Evolutionary conservation across 2,113 vertebrate species (phyloP), one percentile per base, ranked within the genome.

Genomic region (Eupsittula cactorum): DNA sequence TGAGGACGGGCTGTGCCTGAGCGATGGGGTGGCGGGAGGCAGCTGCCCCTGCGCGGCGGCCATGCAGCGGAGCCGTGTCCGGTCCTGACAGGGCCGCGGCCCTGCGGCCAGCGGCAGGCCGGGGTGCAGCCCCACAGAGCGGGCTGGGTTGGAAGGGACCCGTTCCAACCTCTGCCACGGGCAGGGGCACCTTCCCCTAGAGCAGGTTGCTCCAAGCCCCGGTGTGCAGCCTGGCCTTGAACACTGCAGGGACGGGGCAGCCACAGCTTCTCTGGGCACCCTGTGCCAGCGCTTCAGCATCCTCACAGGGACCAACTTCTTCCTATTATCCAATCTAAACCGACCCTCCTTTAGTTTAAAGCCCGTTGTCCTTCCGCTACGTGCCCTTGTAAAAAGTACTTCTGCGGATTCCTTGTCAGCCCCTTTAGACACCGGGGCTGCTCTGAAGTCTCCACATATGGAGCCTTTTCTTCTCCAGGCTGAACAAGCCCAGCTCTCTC

Each of bases 1-100:
- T 1, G 27, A 11, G 16, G 1, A 0, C 46, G 46, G 49, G 25
- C 47, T 25, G 47, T 25, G 24, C 7, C 13, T 49, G 47, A 13
- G 49, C 49, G 24, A 2, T 15, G 24, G 25, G 25, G 14, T 15
- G 49, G 6, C 28, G 52, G 52, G 10, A 19, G 50, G 50, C 50
- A 16, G 50, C 50, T 16, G 50, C 50, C 25, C 8, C 50, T 52
- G 25, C 25, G 25, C 49, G 27, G 49, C 24, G 24, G 24, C 25
- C 49, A 3, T 13, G 24, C 24, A 27, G 49, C 25, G 49, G 14
- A 8, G 50, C 50, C 50, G 50, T 6, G 50, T 2, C 27, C 27
- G 14, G 50, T 1, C 25, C 50, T 52, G 25, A 15, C 8, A 15
- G 49, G 13, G 8, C 49, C 50, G 8, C 49, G 27, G 49, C 24